Conservation (phyloP, 2,113 vertebrate species). For the Alces alces region DNA sequence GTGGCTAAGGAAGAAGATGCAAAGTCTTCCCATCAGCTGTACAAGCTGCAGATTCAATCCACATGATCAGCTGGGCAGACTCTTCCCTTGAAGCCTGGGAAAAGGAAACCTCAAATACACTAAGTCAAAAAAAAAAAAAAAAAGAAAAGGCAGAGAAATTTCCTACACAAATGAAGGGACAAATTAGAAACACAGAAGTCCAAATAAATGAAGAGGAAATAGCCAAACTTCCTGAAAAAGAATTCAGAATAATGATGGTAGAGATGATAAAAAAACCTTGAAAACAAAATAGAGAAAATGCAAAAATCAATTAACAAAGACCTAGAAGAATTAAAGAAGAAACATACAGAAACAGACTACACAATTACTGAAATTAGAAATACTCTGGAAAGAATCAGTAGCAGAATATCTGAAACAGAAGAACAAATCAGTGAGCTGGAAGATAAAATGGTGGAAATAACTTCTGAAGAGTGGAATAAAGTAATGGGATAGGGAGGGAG, state of each 20-base stretch:
- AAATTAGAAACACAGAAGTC: background rate
- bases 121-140: background rate
- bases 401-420: background rate
- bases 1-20: background rate
- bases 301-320: background rate
- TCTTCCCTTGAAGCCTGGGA: background rate
- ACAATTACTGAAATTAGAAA: background rate
- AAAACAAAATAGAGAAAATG: background rate
- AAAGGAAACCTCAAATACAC: background rate
- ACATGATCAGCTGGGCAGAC: background rate
- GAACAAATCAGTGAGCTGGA: background rate
- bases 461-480: background rate
- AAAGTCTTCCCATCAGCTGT: background rate
- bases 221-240: background rate
- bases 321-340: background rate
- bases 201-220: background rate
- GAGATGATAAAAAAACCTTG: background rate
- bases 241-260: background rate
- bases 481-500: background rate
- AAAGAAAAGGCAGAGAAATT: background rate
- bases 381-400: background rate
- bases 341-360: background rate
- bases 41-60: background rate
- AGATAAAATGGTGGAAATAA: background rate
- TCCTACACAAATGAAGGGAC: background rate